Evolutionary conservation across 2,888 invertebrate genomes (phyloP).

Genomic region (Lithophane leautieri): DNA sequence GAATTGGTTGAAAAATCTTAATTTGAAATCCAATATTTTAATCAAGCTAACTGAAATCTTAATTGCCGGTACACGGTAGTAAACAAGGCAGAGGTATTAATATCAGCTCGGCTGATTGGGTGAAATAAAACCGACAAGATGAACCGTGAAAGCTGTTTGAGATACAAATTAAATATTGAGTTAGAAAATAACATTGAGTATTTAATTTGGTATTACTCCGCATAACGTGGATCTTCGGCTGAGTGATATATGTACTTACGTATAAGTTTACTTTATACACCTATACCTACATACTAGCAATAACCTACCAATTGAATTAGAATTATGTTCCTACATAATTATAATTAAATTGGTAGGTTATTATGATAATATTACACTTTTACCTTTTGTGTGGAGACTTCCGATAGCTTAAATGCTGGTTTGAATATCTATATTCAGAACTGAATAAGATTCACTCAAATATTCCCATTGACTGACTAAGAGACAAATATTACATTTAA

Average conservation of each 20-base stretch:
- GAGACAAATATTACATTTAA: not conserved
- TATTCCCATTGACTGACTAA: not conserved
- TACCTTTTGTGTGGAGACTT: not conserved
- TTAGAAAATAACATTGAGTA: conserved; percentile 25
- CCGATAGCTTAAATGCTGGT: not conserved
- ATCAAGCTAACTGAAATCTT: not conserved
- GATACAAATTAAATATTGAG: conserved; percentile 30
- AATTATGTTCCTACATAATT: no score
- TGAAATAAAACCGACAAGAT: conserved; percentile 9
- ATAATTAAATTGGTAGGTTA: not conserved
- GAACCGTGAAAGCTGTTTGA: conserved; percentile 17
- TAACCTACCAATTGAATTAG: no score
- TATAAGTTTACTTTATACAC: not conserved
- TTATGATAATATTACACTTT: not conserved
- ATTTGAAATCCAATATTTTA: conserved; percentile 10
- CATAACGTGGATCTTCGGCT: not conserved
- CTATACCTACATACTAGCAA: not conserved
- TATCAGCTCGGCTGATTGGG: conserved; percentile 14
- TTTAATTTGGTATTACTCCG: conserved; percentile 17
- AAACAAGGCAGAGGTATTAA: conserved; percentile 10
- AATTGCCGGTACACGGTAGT: not conserved
- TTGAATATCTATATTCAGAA: not conserved
- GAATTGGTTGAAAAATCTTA: not conserved
- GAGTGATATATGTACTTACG: not conserved
- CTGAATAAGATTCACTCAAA: not conserved